Percentiles rank a stretch among this genome's conserved stretches.
phyloP scores from a whole-genome alignment of 1,140 invertebrate genomes.

The Copidosoma floridanum region DNA sequence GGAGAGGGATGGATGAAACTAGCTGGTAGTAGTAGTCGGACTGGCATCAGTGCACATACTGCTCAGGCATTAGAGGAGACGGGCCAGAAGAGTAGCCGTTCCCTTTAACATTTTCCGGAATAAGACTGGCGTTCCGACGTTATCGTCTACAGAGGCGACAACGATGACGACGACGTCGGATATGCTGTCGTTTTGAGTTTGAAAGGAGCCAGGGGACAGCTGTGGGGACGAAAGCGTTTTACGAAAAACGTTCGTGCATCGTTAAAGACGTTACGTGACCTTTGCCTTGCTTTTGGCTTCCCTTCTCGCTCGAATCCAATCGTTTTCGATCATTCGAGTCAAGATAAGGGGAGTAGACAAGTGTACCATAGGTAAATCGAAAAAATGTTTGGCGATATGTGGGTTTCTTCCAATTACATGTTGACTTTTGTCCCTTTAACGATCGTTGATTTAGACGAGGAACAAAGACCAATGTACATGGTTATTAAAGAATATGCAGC shows the following conservation, averaged over 20 bases:
- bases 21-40: too few relatives aligned
- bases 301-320: not conserved
- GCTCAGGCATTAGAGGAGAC: too few relatives aligned
- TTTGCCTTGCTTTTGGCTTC: not conserved
- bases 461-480: not conserved
- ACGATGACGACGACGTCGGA: conserved; percentile 24
- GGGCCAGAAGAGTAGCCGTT: conserved; percentile 36
- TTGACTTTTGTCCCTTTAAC: too few relatives aligned
- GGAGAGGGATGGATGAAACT: not conserved
- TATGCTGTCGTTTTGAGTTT: not conserved
- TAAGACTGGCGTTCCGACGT: conserved; percentile 30
- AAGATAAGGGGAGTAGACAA: too few relatives aligned
- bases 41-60: conserved; percentile 23
- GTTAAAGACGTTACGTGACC: conserved; percentile 27
- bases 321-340: too few relatives aligned
- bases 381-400: too few relatives aligned
- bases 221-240: conserved; percentile 15
- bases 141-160: conserved; percentile 20
- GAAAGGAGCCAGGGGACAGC: not conserved
- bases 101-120: conserved; percentile 24
- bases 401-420: too few relatives aligned
- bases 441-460: too few relatives aligned
- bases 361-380: too few relatives aligned
- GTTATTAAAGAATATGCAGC: not conserved
- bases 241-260: conserved; percentile 32